Percentiles rank a stretch among this genome's conserved stretches.
These are phyloP conservation scores for Meloe dianella DNA, from an alignment of 2,888 invertebrate species.

Conservation along the genomic window DNA sequence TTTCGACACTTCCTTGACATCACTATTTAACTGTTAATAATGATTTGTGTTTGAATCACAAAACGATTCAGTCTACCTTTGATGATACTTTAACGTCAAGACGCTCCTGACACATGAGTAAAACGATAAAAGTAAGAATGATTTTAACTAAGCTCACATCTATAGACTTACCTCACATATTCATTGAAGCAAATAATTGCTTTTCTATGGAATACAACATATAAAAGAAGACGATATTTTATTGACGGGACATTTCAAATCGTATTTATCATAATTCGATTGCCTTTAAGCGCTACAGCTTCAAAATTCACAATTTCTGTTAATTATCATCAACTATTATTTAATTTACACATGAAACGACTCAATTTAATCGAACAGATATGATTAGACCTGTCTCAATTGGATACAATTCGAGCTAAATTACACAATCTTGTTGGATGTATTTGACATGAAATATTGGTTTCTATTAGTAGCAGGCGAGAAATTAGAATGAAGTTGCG, in stretches of 20 bases:
- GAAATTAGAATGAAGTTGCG: neutral
- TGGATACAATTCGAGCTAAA: neutral
- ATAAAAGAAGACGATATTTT: neutral
- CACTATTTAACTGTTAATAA: neutral
- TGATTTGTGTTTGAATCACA: neutral
- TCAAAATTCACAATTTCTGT: too few relatives aligned
- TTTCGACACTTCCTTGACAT: too few relatives aligned
- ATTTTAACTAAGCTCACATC: neutral
- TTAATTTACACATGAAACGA: neutral
- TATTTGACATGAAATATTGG: neutral
- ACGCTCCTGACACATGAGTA: neutral
- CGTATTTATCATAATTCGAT: too few relatives aligned
- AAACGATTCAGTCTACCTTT: neutral
- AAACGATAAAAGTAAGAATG: neutral
- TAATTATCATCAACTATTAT: neutral
- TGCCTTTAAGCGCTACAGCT: too few relatives aligned
- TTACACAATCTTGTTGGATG: neutral
- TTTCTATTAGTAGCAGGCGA: neutral
- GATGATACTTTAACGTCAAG: neutral
- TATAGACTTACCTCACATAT: neutral
- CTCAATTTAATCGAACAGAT: too few relatives aligned
- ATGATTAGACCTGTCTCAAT: neutral
- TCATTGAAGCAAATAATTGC: neutral
- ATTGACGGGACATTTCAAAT: too few relatives aligned
- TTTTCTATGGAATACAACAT: neutral